Base-by-base conservation (phyloP, 2,113 vertebrate species). In the Rhinolophus ferrumequinum region DNA sequence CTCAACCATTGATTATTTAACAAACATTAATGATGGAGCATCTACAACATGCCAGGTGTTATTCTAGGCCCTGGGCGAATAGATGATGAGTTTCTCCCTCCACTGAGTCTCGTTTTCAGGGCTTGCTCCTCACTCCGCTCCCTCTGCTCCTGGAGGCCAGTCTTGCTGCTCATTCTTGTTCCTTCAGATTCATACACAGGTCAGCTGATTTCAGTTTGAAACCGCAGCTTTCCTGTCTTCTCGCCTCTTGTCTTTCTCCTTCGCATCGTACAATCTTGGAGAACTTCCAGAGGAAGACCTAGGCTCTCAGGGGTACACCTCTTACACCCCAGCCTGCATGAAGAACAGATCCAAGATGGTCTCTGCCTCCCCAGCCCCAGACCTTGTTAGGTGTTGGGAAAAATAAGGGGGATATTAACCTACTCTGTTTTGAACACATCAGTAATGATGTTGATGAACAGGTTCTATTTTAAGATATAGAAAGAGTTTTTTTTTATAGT, bases 231-330 rank as follows among this genome's bases (percentile, higher is more conserved):
- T 33, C 26, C 38, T 56, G 9, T 80, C 44, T 94, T 92, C 62
- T 91, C 28, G 18, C 33, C 35, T 90, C 35, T 80, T 79, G 41
- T 60, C 67, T 82, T 67, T 90, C n/a, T 85, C 81, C 60, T 81
- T 38, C 35, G 11, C 82, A 82, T 47, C 6, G 19, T 33, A 11
- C 11, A 50, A 3, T 30, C 41, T 38, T 56, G 75, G 56, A 93
- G 79, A 93, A 62, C 6, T 44, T 84, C 10, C 33, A 73, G 41
- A 35, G 14, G 60, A 52, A 85, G 26, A 54, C 54, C 2, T 8
- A 52, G 18, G 11, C 44, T 58, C 52, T 94, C 47, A 41, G 35
- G 79, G 19, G 13, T 82, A 41, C 8, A 79, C 28, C 33, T 67
- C 62, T 72, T 33, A 76, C 1, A 54, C 38, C 28, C 8, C 11